Base-by-base conservation (phyloP, 2,113 vertebrate genomes). In the Nicator chloris region DNA sequence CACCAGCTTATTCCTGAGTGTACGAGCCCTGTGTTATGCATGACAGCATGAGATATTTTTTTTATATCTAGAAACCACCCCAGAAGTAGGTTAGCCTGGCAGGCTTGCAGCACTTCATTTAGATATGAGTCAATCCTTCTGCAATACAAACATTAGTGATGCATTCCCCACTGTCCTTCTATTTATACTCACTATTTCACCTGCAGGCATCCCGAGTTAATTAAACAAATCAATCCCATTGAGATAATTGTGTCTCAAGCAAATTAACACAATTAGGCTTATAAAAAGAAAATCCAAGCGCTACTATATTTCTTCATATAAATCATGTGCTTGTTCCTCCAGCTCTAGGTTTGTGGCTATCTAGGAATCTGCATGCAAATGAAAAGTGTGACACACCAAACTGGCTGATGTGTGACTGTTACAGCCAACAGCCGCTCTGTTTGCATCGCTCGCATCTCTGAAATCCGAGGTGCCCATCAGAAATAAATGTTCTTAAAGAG, bases 161-260 rank as follows among this genome's bases (percentile, higher is more conserved):
- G 90, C 92, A 90, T 94, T 97, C 93, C 91, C 90, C 93, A 83
- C 93, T 96, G 96, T 95, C 94, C 93, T 95, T 92, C 93, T 97
- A 97, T 95, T 96, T 97, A 95, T 96, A 96, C 40, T 92, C 93
- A 81, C 94, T 94, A 88, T 97, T 96, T 97, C 95, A 97, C 94
- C 95, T 94, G 92, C 87, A 95, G 95, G 95, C 92, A 97, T 95
- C 90, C 90, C 56, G 0, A 96, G 95, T 96, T 97, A 97, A 96
- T 97, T 95, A 96, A 97, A 95, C 90, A 94, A 95, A 97, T 96
- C 96, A 95, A 96, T 96, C 92, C 94, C 94, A 96, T 94, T 90
- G 93, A 97, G 90, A 95, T 96, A 97, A 96, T 90, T 95, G 87
- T 92, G 87, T 95, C 96, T 97, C 85, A 93, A 96, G 85, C 94